phyloP scores from a whole-genome alignment of 1,140 invertebrate species.

The Ceratina australensis region DNA sequence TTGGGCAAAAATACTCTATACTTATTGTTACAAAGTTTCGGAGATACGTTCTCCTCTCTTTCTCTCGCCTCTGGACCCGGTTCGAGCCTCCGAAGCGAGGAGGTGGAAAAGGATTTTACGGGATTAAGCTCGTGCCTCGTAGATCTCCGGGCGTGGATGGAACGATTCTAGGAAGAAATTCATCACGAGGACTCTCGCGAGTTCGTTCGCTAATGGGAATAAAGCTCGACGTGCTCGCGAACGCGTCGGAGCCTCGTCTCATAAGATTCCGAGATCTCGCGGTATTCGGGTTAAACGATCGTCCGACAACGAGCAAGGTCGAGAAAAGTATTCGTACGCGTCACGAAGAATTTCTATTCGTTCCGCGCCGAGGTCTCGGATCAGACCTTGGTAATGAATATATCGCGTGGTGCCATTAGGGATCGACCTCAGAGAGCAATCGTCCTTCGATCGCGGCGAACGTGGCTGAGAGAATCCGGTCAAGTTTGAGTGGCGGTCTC shows the following conservation, averaged over 20 bases:
- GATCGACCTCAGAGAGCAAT: constrained; percentile 20
- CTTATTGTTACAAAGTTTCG: not conserved
- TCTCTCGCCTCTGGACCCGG: not conserved
- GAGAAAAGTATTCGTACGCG: not conserved
- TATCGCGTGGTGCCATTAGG: constrained; percentile 40
- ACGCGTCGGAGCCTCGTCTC: not conserved
- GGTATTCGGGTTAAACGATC: constrained; percentile 15
- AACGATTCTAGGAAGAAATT: not conserved
- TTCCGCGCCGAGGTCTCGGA: not conserved
- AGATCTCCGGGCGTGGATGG: not conserved
- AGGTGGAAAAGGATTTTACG: not conserved
- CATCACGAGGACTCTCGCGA: not conserved
- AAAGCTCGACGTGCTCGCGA: not conserved
- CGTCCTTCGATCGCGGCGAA: constrained; percentile 44
- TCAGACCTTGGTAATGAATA: constrained; percentile 57
- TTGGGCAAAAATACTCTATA: not conserved
- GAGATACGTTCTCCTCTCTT: not conserved
- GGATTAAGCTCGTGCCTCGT: not conserved
- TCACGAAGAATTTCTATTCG: constrained; percentile 11
- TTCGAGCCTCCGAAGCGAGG: not conserved
- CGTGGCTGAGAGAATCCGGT: constrained; percentile 48
- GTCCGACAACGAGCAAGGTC: not conserved
- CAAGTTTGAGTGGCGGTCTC: constrained; percentile 52
- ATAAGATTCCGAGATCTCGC: not conserved
- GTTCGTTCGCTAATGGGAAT: too few species aligned